phyloP scores from a whole-genome alignment of 2,113 vertebrate genomes.

The Oryzias woworae region DNA sequence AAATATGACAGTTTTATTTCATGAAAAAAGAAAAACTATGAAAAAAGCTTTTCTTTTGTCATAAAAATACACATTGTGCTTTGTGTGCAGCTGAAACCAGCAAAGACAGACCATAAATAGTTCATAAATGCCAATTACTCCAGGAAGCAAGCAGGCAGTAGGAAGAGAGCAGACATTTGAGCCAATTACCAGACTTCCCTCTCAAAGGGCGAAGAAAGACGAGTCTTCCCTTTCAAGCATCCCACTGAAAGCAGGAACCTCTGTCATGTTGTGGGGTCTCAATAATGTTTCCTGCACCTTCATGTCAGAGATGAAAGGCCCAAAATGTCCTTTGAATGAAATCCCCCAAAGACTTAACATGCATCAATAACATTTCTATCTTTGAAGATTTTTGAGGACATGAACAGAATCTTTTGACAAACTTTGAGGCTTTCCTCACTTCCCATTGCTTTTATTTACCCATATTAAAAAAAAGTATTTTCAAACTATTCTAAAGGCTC shows the following conservation, averaged over 20 bases:
- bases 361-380: conserved; percentile 74
- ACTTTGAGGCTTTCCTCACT: conserved; percentile 53
- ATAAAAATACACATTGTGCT: conserved; percentile 13
- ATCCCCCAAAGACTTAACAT: conserved; percentile 70
- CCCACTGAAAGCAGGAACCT: conserved; percentile 51
- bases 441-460: conserved; percentile 46
- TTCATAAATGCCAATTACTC: conserved; percentile 74
- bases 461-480: conserved; percentile 28
- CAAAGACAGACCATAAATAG: conserved; percentile 70
- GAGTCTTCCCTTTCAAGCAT: conserved; percentile 58
- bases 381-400: conserved; percentile 66
- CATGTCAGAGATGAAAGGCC: conserved; percentile 73
- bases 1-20: conserved; percentile 19
- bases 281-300: conserved; percentile 73
- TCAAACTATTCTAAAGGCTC: conserved; percentile 23
- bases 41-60: background rate
- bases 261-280: conserved; percentile 65
- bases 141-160: conserved; percentile 42
- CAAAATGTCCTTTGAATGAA: conserved; percentile 73
- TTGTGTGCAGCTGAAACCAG: conserved; percentile 41
- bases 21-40: background rate
- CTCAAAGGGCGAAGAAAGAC: conserved; percentile 55
- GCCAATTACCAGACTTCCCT: conserved; percentile 61
- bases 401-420: conserved; percentile 55
- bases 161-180: conserved; percentile 56